phyloP scores from a whole-genome alignment of 2,888 invertebrate species.

The Neocrepidodera transversa region DNA sequence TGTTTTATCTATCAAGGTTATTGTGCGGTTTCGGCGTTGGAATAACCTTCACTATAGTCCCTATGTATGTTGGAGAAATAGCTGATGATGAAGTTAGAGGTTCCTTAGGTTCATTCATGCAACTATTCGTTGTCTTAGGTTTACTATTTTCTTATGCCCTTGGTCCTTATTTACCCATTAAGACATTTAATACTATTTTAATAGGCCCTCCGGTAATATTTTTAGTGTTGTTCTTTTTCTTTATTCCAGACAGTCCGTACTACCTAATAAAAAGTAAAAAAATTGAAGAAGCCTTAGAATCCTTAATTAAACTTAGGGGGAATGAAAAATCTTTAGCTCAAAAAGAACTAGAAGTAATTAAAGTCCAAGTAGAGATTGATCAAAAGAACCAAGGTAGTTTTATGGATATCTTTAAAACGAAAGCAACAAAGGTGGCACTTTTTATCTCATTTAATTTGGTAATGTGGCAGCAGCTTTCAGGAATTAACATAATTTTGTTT shows the following conservation, averaged over 20 bases:
- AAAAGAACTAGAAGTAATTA: slow-evolving; percentile 69
- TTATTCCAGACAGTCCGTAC: slow-evolving; percentile 85
- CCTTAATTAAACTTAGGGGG: slow-evolving; percentile 73
- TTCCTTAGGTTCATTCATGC: slow-evolving; percentile 81
- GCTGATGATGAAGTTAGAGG: slow-evolving; percentile 80
- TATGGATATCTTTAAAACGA: slow-evolving; percentile 60
- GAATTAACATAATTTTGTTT: slow-evolving; percentile 82
- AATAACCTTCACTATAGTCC: slow-evolving; percentile 74
- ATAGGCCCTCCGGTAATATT: slow-evolving; percentile 69
- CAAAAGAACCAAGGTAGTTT: slow-evolving; percentile 59
- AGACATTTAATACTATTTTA: slow-evolving; percentile 70
- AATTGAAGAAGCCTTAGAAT: slow-evolving; percentile 62
- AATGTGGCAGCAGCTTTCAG: slow-evolving; percentile 82
- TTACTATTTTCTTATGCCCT: slow-evolving; percentile 73
- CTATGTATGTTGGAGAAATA: slow-evolving; percentile 88
- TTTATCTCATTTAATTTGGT: slow-evolving; percentile 77
- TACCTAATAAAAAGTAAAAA: slow-evolving; percentile 68
- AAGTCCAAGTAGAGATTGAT: slow-evolving; percentile 62
- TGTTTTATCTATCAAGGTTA: slow-evolving; percentile 59
- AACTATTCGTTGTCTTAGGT: slow-evolving; percentile 74
- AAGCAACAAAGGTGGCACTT: slow-evolving; percentile 77
- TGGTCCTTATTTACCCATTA: slow-evolving; percentile 77
- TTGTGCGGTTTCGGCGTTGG: slow-evolving; percentile 71
- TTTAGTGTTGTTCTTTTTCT: slow-evolving; percentile 66
- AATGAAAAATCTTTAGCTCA: slow-evolving; percentile 69